phyloP scores from a whole-genome alignment of 2,113 vertebrate genomes.

The Dromiciops gliroides region DNA sequence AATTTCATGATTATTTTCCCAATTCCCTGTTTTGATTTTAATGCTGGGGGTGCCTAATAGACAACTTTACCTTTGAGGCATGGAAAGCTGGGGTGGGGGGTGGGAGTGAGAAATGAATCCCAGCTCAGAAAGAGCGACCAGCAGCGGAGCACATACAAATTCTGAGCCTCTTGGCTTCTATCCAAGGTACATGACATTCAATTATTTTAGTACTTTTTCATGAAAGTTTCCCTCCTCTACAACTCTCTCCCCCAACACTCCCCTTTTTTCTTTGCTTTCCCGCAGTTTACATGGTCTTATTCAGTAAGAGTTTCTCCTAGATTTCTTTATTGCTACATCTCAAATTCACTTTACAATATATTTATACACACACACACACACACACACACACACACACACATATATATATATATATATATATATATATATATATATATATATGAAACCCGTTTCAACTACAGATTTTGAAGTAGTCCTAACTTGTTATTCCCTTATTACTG shows the following conservation, averaged over 20 bases:
- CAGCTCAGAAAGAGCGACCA: constrained; percentile 26
- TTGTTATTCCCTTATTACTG: constrained; percentile 13
- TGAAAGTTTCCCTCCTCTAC: background rate
- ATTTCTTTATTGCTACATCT: background rate
- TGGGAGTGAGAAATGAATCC: constrained; percentile 29
- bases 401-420: no score
- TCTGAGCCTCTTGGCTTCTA: constrained; percentile 61
- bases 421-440: no score
- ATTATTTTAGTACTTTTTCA: constrained; percentile 74
- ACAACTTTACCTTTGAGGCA: constrained; percentile 52
- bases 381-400: no score
- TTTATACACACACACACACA: no score
- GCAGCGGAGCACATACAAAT: constrained; percentile 41
- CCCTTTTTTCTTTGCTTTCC: constrained; percentile 39
- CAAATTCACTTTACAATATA: background rate
- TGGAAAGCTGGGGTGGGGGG: constrained; percentile 54
- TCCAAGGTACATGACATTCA: constrained; percentile 72
- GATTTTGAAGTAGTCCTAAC: background rate
- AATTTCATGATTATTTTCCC: background rate
- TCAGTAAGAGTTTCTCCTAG: background rate
- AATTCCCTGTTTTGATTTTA: background rate
- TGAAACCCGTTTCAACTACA: background rate
- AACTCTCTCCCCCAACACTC: constrained; percentile 26
- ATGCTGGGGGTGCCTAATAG: background rate
- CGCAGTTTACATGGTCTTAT: constrained; percentile 19